A percentile compares a stretch with the other conserved stretches of the same genome.
phyloP scores from a whole-genome alignment of 1,140 invertebrate species.

The Piezodorus guildinii region DNA sequence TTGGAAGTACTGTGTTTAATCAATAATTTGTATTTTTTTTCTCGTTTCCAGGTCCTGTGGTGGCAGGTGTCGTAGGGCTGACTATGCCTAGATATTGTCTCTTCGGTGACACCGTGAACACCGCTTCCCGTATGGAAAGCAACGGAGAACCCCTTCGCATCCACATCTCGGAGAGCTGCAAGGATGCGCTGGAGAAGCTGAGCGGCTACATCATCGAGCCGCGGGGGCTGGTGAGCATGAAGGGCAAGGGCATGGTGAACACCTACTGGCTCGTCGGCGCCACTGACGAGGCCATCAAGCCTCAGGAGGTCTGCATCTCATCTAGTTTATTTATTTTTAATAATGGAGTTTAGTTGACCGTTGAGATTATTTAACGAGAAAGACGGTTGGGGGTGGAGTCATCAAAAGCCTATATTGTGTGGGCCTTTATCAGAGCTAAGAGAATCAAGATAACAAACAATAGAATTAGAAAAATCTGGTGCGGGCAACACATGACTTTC shows the following conservation, averaged over 20 bases:
- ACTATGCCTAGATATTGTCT: constrained; percentile 94
- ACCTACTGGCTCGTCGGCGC: constrained; percentile 87
- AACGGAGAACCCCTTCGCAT: constrained; percentile 85
- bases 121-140: constrained; percentile 88
- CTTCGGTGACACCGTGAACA: constrained; percentile 89
- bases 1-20: not conserved
- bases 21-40: not conserved
- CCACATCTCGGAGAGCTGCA: constrained; percentile 78
- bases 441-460: too few relatives aligned
- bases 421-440: too few relatives aligned
- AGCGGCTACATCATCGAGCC: constrained; percentile 69
- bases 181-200: constrained; percentile 68
- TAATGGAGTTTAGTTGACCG: too few relatives aligned
- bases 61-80: constrained; percentile 89
- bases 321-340: too few relatives aligned
- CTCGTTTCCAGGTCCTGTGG: constrained; percentile 57
- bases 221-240: constrained; percentile 74
- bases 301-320: constrained; percentile 45
- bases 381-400: too few relatives aligned
- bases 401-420: too few relatives aligned
- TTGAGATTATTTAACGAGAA: too few relatives aligned
- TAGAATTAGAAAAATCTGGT: too few relatives aligned
- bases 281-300: constrained; percentile 67
- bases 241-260: constrained; percentile 73
- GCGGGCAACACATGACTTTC: too few relatives aligned